Evolutionary conservation across 2,888 invertebrate genomes (phyloP), one percentile per base, ranked within the genome.

Genomic region (Pseudeuparius sepicola): DNA sequence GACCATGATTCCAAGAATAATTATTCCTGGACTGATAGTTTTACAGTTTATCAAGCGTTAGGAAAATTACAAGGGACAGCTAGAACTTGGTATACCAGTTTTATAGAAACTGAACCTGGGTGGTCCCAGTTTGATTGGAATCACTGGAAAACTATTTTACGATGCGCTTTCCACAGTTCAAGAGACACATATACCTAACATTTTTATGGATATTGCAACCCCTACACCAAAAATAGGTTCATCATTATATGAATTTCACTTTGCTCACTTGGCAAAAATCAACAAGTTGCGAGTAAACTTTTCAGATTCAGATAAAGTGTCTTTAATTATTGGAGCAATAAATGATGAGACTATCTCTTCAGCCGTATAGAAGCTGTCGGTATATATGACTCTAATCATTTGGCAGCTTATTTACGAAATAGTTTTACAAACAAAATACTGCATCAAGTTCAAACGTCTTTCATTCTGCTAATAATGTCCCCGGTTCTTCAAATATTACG

Each of bases 11-110:
- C n/a, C n/a, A n/a, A n/a, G n/a, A n/a, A 31, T 12, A 18, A 4
- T 18, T 31, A 31, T 23, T 9, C 4, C 6, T 34, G 34, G 26
- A 17, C 25, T 15, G 34, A 34, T 15, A 34, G 18, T 5, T 34
- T 34, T 15, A 34, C 17, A 14, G 12, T 26, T 14, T 34, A 34
- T 26, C 26, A 26, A 12, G 26, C 34, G 2, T 16, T 34, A 25
- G 16, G 26, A 26, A 34, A 34, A 34, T 26, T 34, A 14, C n/a
- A 14, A 14, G 25, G 25, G 12, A 33, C 24, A 7, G 26, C 34
- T 13, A n/a, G 27, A 9, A 25, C 25, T 12, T 33, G 33, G 33
- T 25, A 33, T 24, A 18, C 25, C 14, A 33, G 34, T 34, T 34
- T 34, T 16, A 26, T 34, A 9, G 26, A 34, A 26, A 34, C 5